Conservation (phyloP, 2,888 invertebrate genomes). For the Flexamia atlantica region DNA sequence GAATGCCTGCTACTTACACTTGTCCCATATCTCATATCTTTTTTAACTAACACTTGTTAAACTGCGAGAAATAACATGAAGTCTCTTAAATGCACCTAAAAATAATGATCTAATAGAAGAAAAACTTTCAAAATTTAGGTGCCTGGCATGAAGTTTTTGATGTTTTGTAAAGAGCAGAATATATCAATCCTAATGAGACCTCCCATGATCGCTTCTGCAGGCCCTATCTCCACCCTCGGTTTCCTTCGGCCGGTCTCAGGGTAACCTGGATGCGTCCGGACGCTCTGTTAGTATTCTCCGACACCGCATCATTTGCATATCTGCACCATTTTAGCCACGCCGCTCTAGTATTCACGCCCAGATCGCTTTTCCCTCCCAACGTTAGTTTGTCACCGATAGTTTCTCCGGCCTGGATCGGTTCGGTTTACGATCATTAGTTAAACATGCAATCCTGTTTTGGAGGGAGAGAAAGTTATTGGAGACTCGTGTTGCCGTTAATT, state of each 20-base stretch:
- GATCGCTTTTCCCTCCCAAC: conserved; percentile 5
- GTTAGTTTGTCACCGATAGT: not conserved
- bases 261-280: not conserved
- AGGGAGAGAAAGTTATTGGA: not conserved
- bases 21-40: too few relatives aligned
- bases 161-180: too few relatives aligned
- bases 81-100: too few relatives aligned
- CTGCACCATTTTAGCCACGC: conserved; percentile 7
- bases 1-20: too few relatives aligned
- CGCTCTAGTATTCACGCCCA: conserved; percentile 49
- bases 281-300: conserved; percentile 10
- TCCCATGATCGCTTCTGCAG: too few relatives aligned
- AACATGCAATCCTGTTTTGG: not conserved
- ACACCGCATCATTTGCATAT: conserved; percentile 38
- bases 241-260: not conserved
- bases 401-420: conserved; percentile 31
- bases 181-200: too few relatives aligned
- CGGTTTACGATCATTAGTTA: not conserved
- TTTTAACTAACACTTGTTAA: too few relatives aligned
- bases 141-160: too few relatives aligned
- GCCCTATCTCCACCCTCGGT: not conserved
- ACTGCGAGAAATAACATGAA: too few relatives aligned
- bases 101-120: too few relatives aligned
- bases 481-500: not conserved
- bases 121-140: too few relatives aligned